Conservation (phyloP, 2,113 vertebrate species). For the Tupaia tana region DNA sequence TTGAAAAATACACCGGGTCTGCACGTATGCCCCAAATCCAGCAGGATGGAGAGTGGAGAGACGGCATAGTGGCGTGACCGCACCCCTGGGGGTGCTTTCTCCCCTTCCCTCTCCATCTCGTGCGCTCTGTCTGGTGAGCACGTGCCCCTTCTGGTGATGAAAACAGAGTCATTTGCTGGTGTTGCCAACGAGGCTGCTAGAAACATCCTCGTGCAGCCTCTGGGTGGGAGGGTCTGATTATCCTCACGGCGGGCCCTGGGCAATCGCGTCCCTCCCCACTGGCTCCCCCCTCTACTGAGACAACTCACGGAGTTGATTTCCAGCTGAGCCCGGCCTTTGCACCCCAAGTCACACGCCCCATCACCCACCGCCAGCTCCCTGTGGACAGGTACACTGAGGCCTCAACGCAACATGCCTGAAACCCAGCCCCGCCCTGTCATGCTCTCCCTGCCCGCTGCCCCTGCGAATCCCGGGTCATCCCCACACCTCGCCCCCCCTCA, state of each 20-base stretch:
- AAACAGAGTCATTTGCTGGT: not conserved
- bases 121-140: no score
- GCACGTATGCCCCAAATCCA: no score
- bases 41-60: no score
- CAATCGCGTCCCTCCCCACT: not conserved
- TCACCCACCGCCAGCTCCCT: rapidly evolving
- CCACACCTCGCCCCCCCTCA: rapidly evolving
- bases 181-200: not conserved
- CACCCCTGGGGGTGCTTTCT: no score
- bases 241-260: not conserved
- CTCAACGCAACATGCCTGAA: rapidly evolving
- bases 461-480: not conserved
- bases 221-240: rapidly evolving
- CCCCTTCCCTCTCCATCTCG: no score
- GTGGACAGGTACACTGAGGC: rapidly evolving
- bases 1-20: no score
- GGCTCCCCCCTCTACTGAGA: rapidly evolving
- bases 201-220: rapidly evolving
- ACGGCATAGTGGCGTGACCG: no score
- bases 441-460: not conserved
- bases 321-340: not conserved
- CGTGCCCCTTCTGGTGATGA: no score
- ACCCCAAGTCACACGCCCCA: rapidly evolving
- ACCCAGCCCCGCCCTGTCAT: rapidly evolving
- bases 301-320: not conserved